A percentile compares a stretch with the other conserved stretches of the same genome.
phyloP scores from a whole-genome alignment of 2,113 vertebrate genomes.

The Leuciscus idus region DNA sequence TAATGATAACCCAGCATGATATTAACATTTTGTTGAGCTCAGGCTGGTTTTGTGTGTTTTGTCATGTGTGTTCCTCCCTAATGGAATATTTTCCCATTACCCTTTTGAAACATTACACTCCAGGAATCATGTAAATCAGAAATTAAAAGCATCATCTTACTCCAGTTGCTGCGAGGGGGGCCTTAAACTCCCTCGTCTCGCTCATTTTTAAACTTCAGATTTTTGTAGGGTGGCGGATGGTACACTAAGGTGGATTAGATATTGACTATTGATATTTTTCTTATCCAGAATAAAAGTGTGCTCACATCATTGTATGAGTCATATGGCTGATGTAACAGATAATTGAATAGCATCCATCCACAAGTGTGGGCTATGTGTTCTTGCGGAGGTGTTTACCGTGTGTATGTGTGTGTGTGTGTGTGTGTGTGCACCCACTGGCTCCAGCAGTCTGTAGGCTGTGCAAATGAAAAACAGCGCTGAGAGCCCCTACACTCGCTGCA shows the following conservation, averaged over 20 bases:
- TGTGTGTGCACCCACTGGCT: slow-evolving; percentile 59
- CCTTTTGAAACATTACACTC: slow-evolving; percentile 3
- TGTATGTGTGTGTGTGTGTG: slow-evolving; percentile 54
- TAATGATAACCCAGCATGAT: slow-evolving; percentile 19
- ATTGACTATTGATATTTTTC: slow-evolving; percentile 28
- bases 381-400: slow-evolving; percentile 50
- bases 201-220: slow-evolving; percentile 25
- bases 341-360: slow-evolving; percentile 55
- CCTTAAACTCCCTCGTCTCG: slow-evolving; percentile 1
- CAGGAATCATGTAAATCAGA: slow-evolving; percentile 16
- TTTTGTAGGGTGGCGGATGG: background rate
- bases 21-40: slow-evolving; percentile 9
- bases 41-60: slow-evolving; percentile 32
- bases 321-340: slow-evolving; percentile 61
- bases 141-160: slow-evolving; percentile 21
- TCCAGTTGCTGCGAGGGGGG: background rate
- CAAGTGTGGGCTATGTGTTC: slow-evolving; percentile 48
- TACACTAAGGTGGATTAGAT: slow-evolving; percentile 18
- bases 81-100: slow-evolving; percentile 12
- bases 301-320: slow-evolving; percentile 57
- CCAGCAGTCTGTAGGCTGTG: slow-evolving; percentile 54
- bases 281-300: slow-evolving; percentile 27
- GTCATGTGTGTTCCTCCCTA: slow-evolving; percentile 21
- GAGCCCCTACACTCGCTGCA: slow-evolving; percentile 60
- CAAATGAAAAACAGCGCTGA: slow-evolving; percentile 57